These are phyloP conservation scores for Maccullochella peelii DNA, from an alignment of 2,113 vertebrate species.

Conservation along the genomic window DNA sequence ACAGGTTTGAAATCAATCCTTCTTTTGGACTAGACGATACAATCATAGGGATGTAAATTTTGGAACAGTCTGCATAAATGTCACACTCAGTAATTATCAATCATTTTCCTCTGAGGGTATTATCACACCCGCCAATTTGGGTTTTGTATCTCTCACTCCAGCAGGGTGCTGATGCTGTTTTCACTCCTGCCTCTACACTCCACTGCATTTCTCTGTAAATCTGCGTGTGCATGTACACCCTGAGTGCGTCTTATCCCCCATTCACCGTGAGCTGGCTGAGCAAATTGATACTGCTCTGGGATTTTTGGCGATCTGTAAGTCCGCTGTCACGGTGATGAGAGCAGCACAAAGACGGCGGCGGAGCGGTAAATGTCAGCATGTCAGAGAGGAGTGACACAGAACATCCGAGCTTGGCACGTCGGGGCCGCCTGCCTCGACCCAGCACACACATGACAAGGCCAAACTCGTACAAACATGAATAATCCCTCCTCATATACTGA, in stretches of 20 bases:
- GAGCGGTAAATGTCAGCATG: conserved; percentile 74
- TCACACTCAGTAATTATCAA: conserved; percentile 56
- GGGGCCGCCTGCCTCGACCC: conserved; percentile 17
- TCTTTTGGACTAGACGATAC: conserved; percentile 16
- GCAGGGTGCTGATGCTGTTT: conserved; percentile 8
- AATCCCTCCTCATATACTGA: conserved; percentile 31
- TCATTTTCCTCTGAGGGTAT: conserved; percentile 46
- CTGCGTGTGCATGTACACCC: background rate
- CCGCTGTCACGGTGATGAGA: conserved; percentile 70
- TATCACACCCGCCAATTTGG: conserved; percentile 47
- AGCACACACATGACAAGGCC: conserved; percentile 55
- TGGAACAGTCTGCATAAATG: conserved; percentile 37
- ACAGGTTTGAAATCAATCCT: conserved; percentile 38
- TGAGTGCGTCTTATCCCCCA: conserved; percentile 24
- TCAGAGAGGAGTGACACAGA: conserved; percentile 64
- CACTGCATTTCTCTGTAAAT: conserved; percentile 7
- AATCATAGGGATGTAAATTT: conserved; percentile 49
- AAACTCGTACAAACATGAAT: conserved; percentile 32
- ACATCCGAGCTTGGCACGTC: conserved; percentile 25
- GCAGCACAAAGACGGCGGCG: conserved; percentile 50
- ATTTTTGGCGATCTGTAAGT: conserved; percentile 59
- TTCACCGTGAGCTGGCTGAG: conserved; percentile 46
- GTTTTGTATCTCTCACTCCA: conserved; percentile 26
- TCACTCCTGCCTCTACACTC: background rate
- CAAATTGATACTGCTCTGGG: conserved; percentile 51